Conservation (phyloP, 2,888 invertebrate genomes). For the Ichneumon xanthorius region DNA sequence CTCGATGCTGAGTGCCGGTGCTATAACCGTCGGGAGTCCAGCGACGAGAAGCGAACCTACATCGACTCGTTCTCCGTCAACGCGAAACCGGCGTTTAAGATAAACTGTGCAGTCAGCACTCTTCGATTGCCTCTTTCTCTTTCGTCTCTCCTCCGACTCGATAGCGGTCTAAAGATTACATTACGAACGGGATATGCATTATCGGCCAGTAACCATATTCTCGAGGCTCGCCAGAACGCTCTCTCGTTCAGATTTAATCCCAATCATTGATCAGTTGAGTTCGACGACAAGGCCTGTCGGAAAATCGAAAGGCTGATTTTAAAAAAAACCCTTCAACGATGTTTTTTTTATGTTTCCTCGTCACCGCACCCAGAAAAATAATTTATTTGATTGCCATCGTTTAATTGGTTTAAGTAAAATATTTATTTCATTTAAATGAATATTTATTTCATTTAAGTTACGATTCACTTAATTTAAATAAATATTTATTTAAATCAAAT, state of each 20-base stretch:
- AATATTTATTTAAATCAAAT: too few relatives aligned
- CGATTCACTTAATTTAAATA: too few relatives aligned
- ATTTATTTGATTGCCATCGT: too few relatives aligned
- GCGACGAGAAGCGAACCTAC: constrained; percentile 1
- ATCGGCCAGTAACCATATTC: constrained; percentile 7
- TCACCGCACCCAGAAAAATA: too few relatives aligned
- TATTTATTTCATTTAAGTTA: too few relatives aligned
- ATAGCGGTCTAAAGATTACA: constrained; percentile 31
- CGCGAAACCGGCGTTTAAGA: constrained; percentile 57
- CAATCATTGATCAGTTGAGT: constrained; percentile 42
- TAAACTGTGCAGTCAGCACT: constrained; percentile 47
- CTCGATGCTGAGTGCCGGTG: constrained; percentile 20
- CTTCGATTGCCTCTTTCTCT: constrained; percentile 47
- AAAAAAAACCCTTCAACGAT: too few relatives aligned
- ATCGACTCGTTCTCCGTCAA: constrained; percentile 25
- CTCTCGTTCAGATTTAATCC: neutral
- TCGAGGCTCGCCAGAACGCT: constrained; percentile 7
- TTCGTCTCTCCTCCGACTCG: neutral
- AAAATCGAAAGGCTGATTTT: too few relatives aligned
- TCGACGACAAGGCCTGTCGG: neutral
- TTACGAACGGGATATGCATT: constrained; percentile 17
- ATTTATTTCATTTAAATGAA: too few relatives aligned
- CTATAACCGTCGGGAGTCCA: constrained; percentile 30
- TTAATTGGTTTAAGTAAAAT: too few relatives aligned
- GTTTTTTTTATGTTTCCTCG: too few relatives aligned